A percentile compares a stretch with the other conserved stretches of the same genome.
These are phyloP conservation scores for Triplophysa bombifrons DNA, from an alignment of 2,797 vertebrate species.

Conservation along the genomic window DNA sequence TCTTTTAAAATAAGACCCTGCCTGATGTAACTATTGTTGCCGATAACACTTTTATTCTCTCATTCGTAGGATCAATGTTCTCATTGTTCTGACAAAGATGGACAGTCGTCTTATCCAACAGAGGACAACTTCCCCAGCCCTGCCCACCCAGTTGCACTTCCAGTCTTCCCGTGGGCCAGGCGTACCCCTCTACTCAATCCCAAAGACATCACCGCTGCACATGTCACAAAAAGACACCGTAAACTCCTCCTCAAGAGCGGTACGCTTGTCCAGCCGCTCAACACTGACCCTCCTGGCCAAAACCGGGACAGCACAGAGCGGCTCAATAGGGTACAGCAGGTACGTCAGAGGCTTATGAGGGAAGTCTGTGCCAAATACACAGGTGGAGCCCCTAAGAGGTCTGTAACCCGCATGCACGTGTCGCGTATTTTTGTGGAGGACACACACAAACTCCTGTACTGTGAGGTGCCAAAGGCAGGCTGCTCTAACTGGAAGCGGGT, in stretches of 20 bases:
- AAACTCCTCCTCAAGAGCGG: conserved; percentile 87
- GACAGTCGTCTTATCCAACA: conserved; percentile 1
- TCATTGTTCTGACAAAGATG: conserved; percentile 23
- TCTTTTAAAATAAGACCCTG: background rate
- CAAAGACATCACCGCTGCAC: conserved; percentile 45
- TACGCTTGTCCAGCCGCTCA: conserved; percentile 63
- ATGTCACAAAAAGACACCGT: conserved; percentile 82
- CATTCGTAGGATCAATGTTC: conserved; percentile 37
- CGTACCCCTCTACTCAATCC: conserved; percentile 18
- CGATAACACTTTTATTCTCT: background rate
- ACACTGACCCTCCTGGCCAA: conserved; percentile 33
- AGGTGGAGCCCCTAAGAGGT: conserved; percentile 75
- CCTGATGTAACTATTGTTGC: background rate
- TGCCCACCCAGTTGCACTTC: conserved; percentile 25
- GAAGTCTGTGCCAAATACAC: conserved; percentile 91
- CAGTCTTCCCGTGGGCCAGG: conserved; percentile 4
- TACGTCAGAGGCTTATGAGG: conserved; percentile 82
- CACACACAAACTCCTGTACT: conserved; percentile 90
- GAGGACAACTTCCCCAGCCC: conserved; percentile 14
- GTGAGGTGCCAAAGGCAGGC: conserved; percentile 95
- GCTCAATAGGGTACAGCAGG: conserved; percentile 72
- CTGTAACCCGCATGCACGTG: conserved; percentile 85
- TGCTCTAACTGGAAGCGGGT: conserved; percentile 99
- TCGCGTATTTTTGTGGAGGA: conserved; percentile 92
- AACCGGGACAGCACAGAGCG: conserved; percentile 65